These are phyloP conservation scores for Clanis bilineata DNA, from an alignment of 2,888 invertebrate genomes.

Conservation along the genomic window DNA sequence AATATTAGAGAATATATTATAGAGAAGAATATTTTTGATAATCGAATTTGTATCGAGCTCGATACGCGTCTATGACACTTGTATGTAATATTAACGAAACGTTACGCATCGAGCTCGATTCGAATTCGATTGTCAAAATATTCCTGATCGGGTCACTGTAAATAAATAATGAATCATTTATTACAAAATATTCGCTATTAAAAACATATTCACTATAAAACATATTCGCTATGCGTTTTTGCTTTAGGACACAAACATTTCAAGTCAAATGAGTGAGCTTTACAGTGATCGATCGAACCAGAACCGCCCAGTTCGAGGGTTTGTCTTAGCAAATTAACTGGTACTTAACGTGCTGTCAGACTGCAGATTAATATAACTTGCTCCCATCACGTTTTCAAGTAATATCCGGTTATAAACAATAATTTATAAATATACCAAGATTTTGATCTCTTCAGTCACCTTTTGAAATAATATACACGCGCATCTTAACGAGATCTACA, in stretches of 20 bases:
- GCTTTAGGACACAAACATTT: constrained; percentile 16
- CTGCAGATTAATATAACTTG: constrained; percentile 33
- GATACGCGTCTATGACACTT: too few species aligned
- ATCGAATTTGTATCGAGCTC: too few species aligned
- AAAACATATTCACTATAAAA: background rate
- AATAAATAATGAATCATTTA: background rate
- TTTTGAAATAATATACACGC: too few species aligned
- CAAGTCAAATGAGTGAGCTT: constrained; percentile 25
- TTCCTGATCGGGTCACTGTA: too few species aligned
- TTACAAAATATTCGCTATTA: background rate
- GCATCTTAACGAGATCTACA: too few species aligned
- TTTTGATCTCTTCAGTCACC: background rate
- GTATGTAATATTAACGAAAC: too few species aligned
- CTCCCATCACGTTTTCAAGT: constrained; percentile 26
- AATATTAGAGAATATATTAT: too few species aligned
- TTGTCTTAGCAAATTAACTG: constrained; percentile 41
- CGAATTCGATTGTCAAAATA: too few species aligned
- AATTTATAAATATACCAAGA: constrained; percentile 31
- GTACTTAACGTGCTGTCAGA: constrained; percentile 27
- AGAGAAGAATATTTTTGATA: too few species aligned
- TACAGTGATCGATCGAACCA: constrained; percentile 40
- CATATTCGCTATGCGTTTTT: background rate
- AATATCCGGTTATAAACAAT: constrained; percentile 31
- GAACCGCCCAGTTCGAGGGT: constrained; percentile 33
- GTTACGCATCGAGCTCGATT: too few species aligned